Base-by-base conservation (phyloP, 2,888 invertebrate genomes). In the Aelia acuminata region DNA sequence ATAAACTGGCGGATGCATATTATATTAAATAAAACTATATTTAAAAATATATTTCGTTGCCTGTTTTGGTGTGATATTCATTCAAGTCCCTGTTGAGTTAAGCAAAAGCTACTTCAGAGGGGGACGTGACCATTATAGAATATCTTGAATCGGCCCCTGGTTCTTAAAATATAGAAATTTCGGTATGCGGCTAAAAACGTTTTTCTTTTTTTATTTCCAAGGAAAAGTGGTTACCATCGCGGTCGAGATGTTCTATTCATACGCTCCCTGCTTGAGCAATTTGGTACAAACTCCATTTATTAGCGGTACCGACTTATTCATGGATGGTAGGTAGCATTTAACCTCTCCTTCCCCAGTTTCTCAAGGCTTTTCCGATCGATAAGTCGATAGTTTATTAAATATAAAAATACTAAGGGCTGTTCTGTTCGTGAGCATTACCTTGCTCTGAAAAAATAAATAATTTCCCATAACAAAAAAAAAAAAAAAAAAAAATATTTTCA, bases 301-400 rank as follows among this genome's bases (percentile, higher is more conserved):
- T 63, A 35, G 31, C 13, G 18, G 18, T 31, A 1, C 15, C 63
- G 18, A 63, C 31, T 63, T 31, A 63, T 31, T 31, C 31, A 63
- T 63, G 63, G 31, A 63, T 31, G 63, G 31, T 31, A 63, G 63
- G 63, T 63, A 63, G 63, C 63, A 63, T 63, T 63, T 63, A 63
- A 26, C 7, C 63, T 22, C 63, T 31, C 63, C 63, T 63, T 18
- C 31, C 63, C 63, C 31, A 31, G 63, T 63, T 63, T 31, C 63
- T 63, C 63, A 63, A 63, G 63, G 63, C 18, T 63, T 31, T 63
- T 13, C 18, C 15, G 63, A 35, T 63, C 63, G 63, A 63, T 63
- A 63, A 63, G 31, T 63, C 63, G 63, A 63, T 63, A 63, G 63
- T 31, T 63, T 31, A 63, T 63, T 63, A 63, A 63, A 63, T 63